Evolutionary conservation across 1,140 invertebrate species (phyloP).

Genomic region (Drosophila ficusphila): DNA sequence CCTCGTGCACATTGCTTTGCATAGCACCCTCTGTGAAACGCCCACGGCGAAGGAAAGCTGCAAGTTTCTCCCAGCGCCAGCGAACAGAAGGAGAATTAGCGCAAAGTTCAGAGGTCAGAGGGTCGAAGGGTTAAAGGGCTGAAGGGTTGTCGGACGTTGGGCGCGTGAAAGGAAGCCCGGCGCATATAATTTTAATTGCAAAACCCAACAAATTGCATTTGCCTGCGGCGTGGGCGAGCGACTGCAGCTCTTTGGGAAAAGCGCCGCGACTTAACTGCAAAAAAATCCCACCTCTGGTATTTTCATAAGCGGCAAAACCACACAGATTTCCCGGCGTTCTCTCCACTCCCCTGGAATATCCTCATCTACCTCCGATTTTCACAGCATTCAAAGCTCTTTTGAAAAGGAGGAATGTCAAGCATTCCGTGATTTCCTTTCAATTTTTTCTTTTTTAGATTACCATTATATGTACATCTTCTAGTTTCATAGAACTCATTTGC

Average conservation of each 20-base stretch:
- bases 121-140: neutral
- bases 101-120: conserved; percentile 41
- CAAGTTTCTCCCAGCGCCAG: neutral
- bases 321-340: neutral
- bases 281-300: conserved; percentile 6
- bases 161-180: neutral
- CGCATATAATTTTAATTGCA: conserved; percentile 43
- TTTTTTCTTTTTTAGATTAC: no score
- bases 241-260: neutral
- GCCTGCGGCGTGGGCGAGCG: conserved; percentile 1
- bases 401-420: neutral
- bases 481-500: no score
- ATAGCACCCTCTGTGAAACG: neutral
- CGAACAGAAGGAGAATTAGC: conserved; percentile 3
- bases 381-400: neutral
- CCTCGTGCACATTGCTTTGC: neutral
- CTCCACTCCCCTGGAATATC: neutral
- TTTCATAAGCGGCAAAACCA: neutral
- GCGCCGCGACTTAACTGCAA: neutral
- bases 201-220: conserved; percentile 45
- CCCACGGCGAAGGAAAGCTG: neutral
- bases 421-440: no score
- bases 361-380: neutral
- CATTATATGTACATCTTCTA: no score
- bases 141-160: neutral